Conservation (phyloP, 2,113 vertebrate genomes). For the Balaeniceps rex region DNA sequence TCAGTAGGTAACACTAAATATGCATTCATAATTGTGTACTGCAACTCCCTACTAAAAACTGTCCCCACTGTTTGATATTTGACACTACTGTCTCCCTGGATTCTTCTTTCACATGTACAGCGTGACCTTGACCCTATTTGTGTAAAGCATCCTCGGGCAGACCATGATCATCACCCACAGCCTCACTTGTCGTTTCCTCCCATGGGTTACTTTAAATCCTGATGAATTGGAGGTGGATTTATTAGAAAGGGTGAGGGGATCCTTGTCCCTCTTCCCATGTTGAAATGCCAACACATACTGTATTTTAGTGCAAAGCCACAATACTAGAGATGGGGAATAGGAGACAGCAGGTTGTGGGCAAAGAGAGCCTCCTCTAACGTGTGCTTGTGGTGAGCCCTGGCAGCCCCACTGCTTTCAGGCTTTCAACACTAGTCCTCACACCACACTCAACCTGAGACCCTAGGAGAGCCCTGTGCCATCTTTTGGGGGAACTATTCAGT, state of each 20-base stretch:
- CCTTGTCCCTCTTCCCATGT: not conserved
- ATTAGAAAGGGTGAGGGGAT: not conserved
- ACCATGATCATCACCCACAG: not conserved
- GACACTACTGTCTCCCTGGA: not conserved
- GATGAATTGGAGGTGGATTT: not conserved
- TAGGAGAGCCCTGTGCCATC: not conserved
- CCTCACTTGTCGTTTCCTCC: not conserved
- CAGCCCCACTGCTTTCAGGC: not conserved
- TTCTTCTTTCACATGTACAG: not conserved
- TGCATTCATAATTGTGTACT: not conserved
- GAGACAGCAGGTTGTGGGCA: not conserved
- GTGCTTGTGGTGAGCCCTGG: not conserved
- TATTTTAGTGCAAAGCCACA: not conserved
- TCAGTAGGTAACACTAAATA: not conserved
- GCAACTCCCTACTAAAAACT: not conserved
- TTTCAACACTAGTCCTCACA: not conserved
- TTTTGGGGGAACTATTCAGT: not conserved
- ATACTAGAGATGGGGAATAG: not conserved
- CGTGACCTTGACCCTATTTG: not conserved
- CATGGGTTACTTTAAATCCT: not conserved
- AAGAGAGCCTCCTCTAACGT: not conserved
- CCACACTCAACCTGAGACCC: not conserved
- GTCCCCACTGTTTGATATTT: not conserved
- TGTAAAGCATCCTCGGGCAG: not conserved
- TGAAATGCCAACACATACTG: not conserved